A percentile compares a stretch with the other conserved stretches of the same genome.
phyloP scores from a whole-genome alignment of 2,113 vertebrate genomes.

The Casuarius casuarius region DNA sequence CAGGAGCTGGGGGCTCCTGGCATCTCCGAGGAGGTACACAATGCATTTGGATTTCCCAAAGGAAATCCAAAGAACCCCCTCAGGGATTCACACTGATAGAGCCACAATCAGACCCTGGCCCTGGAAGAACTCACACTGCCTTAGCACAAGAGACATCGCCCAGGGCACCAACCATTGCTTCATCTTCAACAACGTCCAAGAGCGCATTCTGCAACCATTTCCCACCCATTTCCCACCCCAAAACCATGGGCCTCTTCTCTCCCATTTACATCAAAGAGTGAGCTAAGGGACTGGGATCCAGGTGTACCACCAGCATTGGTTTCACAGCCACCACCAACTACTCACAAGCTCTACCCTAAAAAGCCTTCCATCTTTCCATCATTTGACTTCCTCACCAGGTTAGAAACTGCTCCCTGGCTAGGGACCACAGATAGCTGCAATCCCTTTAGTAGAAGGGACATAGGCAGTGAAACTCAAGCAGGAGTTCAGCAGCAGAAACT shows the following conservation, averaged over 20 bases:
- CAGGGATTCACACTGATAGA: not conserved
- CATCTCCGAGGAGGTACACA: not conserved
- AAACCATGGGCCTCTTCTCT: rapidly evolving
- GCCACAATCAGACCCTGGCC: too few species aligned
- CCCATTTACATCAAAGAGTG: not conserved
- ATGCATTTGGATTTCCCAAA: not conserved
- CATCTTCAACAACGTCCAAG: not conserved
- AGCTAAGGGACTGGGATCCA: not conserved
- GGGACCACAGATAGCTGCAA: not conserved
- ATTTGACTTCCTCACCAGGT: rapidly evolving
- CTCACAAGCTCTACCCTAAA: not conserved
- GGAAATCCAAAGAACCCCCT: not conserved
- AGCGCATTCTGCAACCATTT: not conserved
- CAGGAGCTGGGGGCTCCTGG: not conserved
- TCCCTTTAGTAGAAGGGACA: rapidly evolving
- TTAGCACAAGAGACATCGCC: not conserved
- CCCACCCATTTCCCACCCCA: not conserved
- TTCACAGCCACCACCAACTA: not conserved
- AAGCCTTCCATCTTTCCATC: not conserved
- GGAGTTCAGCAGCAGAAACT: not conserved
- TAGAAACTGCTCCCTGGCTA: not conserved
- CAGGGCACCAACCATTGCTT: not conserved
- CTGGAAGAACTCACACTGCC: rapidly evolving
- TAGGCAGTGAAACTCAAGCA: not conserved
- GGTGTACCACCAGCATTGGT: rapidly evolving